phyloP scores from a whole-genome alignment of 23 tunicate species.

The Styela clava region DNA sequence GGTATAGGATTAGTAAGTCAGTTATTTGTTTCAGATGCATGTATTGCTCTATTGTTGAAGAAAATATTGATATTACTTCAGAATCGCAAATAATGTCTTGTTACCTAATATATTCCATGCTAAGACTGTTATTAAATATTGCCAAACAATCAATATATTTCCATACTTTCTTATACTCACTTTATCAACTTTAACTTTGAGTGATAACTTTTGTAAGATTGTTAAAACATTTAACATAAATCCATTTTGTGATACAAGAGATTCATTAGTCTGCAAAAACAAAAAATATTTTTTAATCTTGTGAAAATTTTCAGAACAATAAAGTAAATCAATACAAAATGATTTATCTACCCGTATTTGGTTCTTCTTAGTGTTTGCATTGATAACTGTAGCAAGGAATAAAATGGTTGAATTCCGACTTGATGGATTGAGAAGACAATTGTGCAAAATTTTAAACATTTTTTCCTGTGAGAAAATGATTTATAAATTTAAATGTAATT shows the following conservation, averaged over 20 bases:
- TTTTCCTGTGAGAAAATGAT: constrained; percentile 37
- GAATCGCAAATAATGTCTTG: no score
- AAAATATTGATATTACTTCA: no score
- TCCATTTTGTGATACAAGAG: constrained; percentile 44
- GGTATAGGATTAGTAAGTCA: no score
- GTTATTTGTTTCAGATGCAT: no score
- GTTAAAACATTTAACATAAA: constrained; percentile 71
- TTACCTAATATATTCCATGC: no score
- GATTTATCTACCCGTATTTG: constrained; percentile 40
- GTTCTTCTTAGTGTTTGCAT: constrained; percentile 53
- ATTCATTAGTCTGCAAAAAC: constrained; percentile 28
- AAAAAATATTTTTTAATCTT: neutral
- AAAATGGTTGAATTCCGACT: constrained; percentile 37
- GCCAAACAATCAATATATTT: no score
- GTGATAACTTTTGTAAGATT: constrained; percentile 52
- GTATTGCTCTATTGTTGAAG: no score
- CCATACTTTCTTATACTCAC: neutral
- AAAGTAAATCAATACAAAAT: no score
- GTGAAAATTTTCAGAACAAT: no score
- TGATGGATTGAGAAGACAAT: constrained; percentile 41
- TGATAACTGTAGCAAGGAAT: constrained; percentile 37
- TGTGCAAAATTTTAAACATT: constrained; percentile 46
- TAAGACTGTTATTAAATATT: no score
- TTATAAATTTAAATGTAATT: no score
- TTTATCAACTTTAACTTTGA: constrained; percentile 60